Evolutionary conservation across 2,888 invertebrate species (phyloP).

Genomic region (Xestia xanthographa): DNA sequence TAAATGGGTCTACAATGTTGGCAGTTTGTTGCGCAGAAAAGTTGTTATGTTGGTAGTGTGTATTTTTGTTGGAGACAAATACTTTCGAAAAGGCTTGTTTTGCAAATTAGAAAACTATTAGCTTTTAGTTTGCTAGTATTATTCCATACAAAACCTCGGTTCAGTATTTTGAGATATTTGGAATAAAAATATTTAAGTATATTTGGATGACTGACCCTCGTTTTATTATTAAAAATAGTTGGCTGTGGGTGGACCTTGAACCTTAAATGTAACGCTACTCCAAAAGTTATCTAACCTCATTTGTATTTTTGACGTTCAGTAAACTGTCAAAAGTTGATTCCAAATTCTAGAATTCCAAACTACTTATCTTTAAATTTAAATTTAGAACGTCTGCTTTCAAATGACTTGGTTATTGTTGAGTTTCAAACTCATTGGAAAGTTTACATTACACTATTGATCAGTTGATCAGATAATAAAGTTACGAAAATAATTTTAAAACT

Average conservation of each 20-base stretch:
- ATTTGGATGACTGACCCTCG: neutral
- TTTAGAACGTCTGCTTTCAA: conserved; percentile 20
- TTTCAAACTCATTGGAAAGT: no score
- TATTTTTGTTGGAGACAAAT: neutral
- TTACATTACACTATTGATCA: neutral
- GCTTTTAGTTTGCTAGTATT: neutral
- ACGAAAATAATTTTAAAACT: neutral
- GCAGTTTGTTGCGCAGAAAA: conserved; percentile 27
- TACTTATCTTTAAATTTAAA: conserved; percentile 50
- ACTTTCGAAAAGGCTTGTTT: neutral
- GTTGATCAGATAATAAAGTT: neutral
- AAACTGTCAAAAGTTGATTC: conserved; percentile 41
- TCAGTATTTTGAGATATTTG: neutral
- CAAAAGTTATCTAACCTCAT: conserved; percentile 19
- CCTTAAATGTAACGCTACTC: neutral
- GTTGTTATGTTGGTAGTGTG: conserved; percentile 31
- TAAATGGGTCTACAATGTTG: conserved; percentile 33
- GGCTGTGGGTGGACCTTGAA: conserved; percentile 11
- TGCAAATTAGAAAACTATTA: neutral
- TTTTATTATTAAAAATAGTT: neutral
- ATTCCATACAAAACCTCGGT: neutral
- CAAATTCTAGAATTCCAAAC: conserved; percentile 31
- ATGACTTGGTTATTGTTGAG: neutral
- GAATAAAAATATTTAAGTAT: neutral
- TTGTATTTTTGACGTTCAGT: conserved; percentile 45